A percentile compares a stretch with the other conserved stretches of the same genome.
These are phyloP conservation scores for Vanessa cardui DNA, from an alignment of 2,888 invertebrate species.

Conservation along the genomic window DNA sequence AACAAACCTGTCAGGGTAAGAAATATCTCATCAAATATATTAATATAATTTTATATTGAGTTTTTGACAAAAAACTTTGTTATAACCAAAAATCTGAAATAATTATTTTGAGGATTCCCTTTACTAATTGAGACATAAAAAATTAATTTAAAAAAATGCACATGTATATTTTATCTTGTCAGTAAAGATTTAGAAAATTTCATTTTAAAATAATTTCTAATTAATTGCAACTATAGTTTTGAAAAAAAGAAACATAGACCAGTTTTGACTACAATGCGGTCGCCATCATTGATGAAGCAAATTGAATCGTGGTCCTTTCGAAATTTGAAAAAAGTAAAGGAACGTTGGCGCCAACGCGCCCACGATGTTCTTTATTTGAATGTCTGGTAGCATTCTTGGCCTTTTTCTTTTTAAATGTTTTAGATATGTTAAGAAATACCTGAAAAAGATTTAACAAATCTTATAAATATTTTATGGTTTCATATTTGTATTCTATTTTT, in stretches of 20 bases:
- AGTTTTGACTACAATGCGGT: constrained; percentile 33
- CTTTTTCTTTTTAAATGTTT: constrained; percentile 55
- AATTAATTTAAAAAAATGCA: too few species aligned
- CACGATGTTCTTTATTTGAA: constrained; percentile 74
- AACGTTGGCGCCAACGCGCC: constrained; percentile 80
- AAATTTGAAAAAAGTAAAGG: constrained; percentile 67
- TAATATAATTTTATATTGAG: neutral
- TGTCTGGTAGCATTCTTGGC: constrained; percentile 55
- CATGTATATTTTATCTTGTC: neutral
- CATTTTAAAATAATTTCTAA: neutral
- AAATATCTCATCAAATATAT: constrained; percentile 49
- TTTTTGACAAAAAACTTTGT: neutral
- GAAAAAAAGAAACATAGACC: constrained; percentile 27
- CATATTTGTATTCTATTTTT: constrained; percentile 14
- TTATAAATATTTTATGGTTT: constrained; percentile 23
- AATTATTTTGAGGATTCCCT: too few species aligned
- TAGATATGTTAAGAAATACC: constrained; percentile 33
- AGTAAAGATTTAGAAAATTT: neutral
- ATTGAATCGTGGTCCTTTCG: constrained; percentile 68
- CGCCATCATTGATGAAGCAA: constrained; percentile 62
- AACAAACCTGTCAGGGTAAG: constrained; percentile 55
- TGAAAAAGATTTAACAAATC: constrained; percentile 27
- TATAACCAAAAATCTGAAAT: too few species aligned
- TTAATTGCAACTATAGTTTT: neutral
- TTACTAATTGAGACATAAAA: too few species aligned